A percentile compares a stretch with the other conserved stretches of the same genome.
Evolutionary conservation across 1,140 invertebrate genomes (phyloP).

Genomic region (Drosophila sechellia): DNA sequence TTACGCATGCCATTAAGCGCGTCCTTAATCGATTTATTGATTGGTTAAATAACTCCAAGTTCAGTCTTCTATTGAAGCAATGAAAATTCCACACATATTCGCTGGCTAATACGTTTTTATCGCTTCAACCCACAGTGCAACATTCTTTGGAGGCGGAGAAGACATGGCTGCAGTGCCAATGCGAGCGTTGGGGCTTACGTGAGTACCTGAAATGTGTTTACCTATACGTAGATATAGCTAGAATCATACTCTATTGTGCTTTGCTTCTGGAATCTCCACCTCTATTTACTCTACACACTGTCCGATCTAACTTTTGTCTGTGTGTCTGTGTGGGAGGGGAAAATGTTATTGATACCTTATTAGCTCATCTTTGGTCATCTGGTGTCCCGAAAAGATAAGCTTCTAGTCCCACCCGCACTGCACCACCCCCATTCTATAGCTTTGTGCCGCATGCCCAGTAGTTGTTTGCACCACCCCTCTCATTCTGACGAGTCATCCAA

Average conservation of each 20-base stretch:
- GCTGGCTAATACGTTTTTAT: constrained; percentile 16
- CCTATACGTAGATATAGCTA: constrained; percentile 21
- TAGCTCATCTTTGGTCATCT: constrained; percentile 45
- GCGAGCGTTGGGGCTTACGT: constrained; percentile 93
- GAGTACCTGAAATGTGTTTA: constrained; percentile 51
- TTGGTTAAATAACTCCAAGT: too few relatives aligned
- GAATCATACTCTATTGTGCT: constrained; percentile 38
- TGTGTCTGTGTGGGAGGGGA: constrained; percentile 17
- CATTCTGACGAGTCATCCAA: constrained; percentile 38
- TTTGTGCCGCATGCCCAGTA: constrained; percentile 41
- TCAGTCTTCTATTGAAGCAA: too few relatives aligned
- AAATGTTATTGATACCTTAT: constrained; percentile 16
- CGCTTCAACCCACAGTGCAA: constrained; percentile 87
- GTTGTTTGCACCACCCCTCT: constrained; percentile 14
- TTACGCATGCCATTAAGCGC: not conserved
- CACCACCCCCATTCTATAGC: constrained; percentile 13
- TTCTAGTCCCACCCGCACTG: not conserved
- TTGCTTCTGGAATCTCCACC: constrained; percentile 26
- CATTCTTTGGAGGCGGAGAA: constrained; percentile 93
- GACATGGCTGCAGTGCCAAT: constrained; percentile 94
- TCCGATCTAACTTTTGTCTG: constrained; percentile 40
- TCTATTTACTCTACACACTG: constrained; percentile 19
- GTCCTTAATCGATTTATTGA: constrained; percentile 6
- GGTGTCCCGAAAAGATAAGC: constrained; percentile 24
- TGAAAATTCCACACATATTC: not conserved